Evolutionary conservation across 1,140 invertebrate genomes (phyloP).

Genomic region (Dinothrombium tinctorium): DNA sequence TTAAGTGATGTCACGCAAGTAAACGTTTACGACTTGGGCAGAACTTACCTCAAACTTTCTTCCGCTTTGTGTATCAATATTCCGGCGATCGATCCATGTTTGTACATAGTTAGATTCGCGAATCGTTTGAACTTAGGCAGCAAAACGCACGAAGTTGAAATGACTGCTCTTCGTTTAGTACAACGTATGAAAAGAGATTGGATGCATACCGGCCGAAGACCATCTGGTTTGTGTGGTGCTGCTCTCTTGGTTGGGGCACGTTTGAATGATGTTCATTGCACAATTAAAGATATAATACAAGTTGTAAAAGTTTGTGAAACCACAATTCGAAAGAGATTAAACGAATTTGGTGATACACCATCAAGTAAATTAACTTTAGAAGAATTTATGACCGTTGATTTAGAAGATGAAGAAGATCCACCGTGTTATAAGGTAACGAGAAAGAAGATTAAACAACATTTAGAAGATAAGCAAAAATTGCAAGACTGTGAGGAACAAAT

Average conservation of each 20-base stretch:
- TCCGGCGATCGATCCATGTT: slow-evolving; percentile 69
- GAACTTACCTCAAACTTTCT: slow-evolving; percentile 68
- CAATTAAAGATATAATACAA: slow-evolving; percentile 65
- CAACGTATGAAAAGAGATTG: slow-evolving; percentile 95
- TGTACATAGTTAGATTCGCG: slow-evolving; percentile 86
- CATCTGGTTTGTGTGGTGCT: slow-evolving; percentile 86
- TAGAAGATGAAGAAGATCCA: slow-evolving; percentile 89
- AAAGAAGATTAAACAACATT: slow-evolving; percentile 45
- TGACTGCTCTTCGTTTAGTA: slow-evolving; percentile 73
- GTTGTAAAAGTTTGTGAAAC: slow-evolving; percentile 89
- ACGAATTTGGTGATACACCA: slow-evolving; percentile 88
- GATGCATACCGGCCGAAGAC: slow-evolving; percentile 78
- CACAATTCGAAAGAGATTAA: slow-evolving; percentile 65
- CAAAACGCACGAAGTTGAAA: slow-evolving; percentile 79
- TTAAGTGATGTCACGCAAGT: slow-evolving; percentile 83
- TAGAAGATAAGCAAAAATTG: slow-evolving; percentile 33
- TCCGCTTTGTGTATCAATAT: slow-evolving; percentile 73
- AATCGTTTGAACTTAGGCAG: slow-evolving; percentile 71
- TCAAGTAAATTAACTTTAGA: slow-evolving; percentile 70
- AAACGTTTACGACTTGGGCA: slow-evolving; percentile 80
- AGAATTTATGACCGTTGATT: slow-evolving; percentile 88
- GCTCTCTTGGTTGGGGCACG: slow-evolving; percentile 77
- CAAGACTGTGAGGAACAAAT: slow-evolving; percentile 24
- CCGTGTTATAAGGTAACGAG: slow-evolving; percentile 73
- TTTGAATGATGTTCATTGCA: slow-evolving; percentile 70